Evolutionary conservation across 2,797 vertebrate species (phyloP), one percentile per base, ranked within the genome.

Genomic region (Rhabdomys pumilio): DNA sequence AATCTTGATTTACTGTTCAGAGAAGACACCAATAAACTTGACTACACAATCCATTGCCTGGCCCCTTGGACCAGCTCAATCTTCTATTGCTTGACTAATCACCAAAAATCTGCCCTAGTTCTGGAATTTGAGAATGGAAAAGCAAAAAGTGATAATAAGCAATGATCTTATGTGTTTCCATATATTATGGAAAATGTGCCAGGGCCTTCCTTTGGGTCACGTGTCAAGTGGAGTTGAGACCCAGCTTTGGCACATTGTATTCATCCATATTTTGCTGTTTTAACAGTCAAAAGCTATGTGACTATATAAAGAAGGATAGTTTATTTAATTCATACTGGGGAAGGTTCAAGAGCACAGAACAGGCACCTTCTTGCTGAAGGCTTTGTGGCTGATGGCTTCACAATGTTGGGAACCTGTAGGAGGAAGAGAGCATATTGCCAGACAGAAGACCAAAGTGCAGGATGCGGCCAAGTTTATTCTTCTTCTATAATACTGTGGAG

Each of bases 41-140:
- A 73, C n/a, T 44, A 1, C 44, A 50, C 76, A n/a, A 9, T 94
- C n/a, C 47, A 17, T 1, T 34, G 57, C 79, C 86, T 13, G n/a
- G 85, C 50, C 38, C 61, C 77, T n/a, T 0, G 0, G 15, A 53
- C 38, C 11, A 50, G 53, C 41, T 14, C 89, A 47, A 26, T 57
- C 87, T 80, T 73, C 73, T 47, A 20, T 63, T 26, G 2, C 2
- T 34, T 17, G 17, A 76, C n/a, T 79, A 90, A 69, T 50, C 50
- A n/a, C 9, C 50, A 26, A 0, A 31, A 31, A 47, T 20, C 38
- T 76, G 63, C 24, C 57, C 24, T 4, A 31, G 53, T 38, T 79
- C 63, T 93, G 24, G 75, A 38, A 76, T 93, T 77, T 55, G 47
- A 47, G 29, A 86, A 24, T 26, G 0, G 41, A 14, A 34, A 92